Percentiles rank a stretch among this genome's conserved stretches.
Conservation (phyloP, 2,888 invertebrate species). For the Tenthredo distinguenda region DNA sequence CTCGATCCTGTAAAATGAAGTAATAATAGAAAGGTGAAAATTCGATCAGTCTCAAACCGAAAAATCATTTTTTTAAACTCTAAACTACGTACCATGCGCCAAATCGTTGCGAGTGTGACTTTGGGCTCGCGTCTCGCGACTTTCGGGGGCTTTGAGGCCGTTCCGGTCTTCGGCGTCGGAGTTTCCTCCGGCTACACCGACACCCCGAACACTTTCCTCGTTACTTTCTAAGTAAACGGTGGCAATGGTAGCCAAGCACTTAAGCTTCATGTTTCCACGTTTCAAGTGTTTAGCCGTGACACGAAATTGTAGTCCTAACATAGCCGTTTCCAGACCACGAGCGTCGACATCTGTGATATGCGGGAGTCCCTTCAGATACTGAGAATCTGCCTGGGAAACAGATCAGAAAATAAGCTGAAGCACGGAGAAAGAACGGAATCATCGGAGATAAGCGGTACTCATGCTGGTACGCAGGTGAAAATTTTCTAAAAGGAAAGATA, state of each 20-base stretch:
- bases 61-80: background rate
- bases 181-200: constrained; percentile 75
- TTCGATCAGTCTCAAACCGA: background rate
- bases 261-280: constrained; percentile 91
- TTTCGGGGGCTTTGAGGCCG: constrained; percentile 85
- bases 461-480: too few relatives aligned
- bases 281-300: constrained; percentile 91
- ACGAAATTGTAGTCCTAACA: constrained; percentile 89
- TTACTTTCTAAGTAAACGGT: constrained; percentile 93
- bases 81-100: constrained; percentile 82
- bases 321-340: constrained; percentile 87
- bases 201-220: constrained; percentile 92
- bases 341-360: constrained; percentile 80
- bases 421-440: background rate
- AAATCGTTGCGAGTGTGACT: constrained; percentile 84
- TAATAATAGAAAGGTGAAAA: background rate
- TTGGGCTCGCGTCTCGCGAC: constrained; percentile 84
- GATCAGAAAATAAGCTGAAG: background rate
- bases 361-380: constrained; percentile 78
- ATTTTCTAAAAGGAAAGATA: background rate
- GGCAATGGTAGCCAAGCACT: constrained; percentile 93
- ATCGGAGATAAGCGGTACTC: too few relatives aligned
- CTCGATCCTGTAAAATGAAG: constrained; percentile 20
- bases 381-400: constrained; percentile 76
- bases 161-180: constrained; percentile 63